These are phyloP conservation scores for Leucania comma DNA, from an alignment of 2,888 invertebrate genomes.

Conservation along the genomic window DNA sequence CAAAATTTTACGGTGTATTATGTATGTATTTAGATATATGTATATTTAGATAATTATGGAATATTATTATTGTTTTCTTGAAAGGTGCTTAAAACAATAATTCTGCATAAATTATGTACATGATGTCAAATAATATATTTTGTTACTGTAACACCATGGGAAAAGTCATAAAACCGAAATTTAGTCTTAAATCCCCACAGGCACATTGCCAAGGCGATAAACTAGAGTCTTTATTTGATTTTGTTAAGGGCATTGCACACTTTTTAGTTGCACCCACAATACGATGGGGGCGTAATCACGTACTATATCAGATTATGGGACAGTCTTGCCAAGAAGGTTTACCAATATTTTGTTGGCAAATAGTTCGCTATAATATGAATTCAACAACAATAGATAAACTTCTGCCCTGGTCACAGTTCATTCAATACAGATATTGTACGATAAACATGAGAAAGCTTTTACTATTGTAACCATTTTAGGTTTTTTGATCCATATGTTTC, in stretches of 20 bases:
- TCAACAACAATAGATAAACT: slow-evolving; percentile 50
- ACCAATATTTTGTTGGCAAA: slow-evolving; percentile 33
- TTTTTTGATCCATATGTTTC: slow-evolving; percentile 46
- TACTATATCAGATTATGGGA: slow-evolving; percentile 17
- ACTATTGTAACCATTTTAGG: slow-evolving; percentile 36
- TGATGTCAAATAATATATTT: neutral
- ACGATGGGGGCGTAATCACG: slow-evolving; percentile 13
- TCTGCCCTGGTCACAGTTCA: slow-evolving; percentile 31
- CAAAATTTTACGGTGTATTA: too few species aligned
- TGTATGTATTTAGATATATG: too few species aligned
- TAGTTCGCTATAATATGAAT: slow-evolving; percentile 15
- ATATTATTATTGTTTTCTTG: neutral
- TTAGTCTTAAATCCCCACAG: slow-evolving; percentile 46
- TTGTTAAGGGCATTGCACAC: slow-evolving; percentile 45
- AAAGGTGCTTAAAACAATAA: neutral
- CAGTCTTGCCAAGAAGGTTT: slow-evolving; percentile 38
- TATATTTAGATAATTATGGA: too few species aligned
- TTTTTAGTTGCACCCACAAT: slow-evolving; percentile 34
- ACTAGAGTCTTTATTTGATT: slow-evolving; percentile 45
- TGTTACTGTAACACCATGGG: slow-evolving; percentile 19
- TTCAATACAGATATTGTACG: slow-evolving; percentile 41
- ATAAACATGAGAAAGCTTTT: slow-evolving; percentile 52
- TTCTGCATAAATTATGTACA: neutral
- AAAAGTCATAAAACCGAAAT: slow-evolving; percentile 45
- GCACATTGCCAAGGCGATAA: slow-evolving; percentile 62